Conservation (phyloP, 2,797 vertebrate species). For the Sebastes miniatus region DNA sequence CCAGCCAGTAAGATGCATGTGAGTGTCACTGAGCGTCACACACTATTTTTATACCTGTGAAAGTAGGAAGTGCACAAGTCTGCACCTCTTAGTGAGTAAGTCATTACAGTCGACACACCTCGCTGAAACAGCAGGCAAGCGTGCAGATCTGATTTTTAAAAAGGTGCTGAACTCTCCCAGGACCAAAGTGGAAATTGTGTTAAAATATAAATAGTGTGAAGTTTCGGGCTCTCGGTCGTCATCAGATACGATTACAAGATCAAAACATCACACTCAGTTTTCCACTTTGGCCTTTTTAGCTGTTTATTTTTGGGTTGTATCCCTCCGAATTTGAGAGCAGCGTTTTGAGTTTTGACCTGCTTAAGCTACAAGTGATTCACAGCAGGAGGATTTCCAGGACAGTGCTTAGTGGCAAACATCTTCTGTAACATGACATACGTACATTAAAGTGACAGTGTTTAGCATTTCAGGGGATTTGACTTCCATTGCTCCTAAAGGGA, state of each 20-base stretch:
- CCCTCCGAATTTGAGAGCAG: not conserved
- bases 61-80: slow-evolving; percentile 45
- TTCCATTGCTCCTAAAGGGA: too few relatives aligned
- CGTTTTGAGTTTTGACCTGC: not conserved
- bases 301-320: not conserved
- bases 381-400: not conserved
- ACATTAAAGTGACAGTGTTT: not conserved
- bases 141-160: not conserved
- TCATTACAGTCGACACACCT: slow-evolving; percentile 14
- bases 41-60: slow-evolving; percentile 75
- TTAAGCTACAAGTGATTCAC: slow-evolving; percentile 11
- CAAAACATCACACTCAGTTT: not conserved
- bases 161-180: slow-evolving; percentile 20
- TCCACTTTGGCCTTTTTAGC: not conserved
- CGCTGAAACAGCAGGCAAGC: not conserved
- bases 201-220: slow-evolving; percentile 6
- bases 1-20: not conserved
- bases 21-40: slow-evolving; percentile 49
- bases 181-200: slow-evolving; percentile 1
- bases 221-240: not conserved
- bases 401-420: not conserved
- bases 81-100: slow-evolving; percentile 33
- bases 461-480: too few relatives aligned
- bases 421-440: not conserved
- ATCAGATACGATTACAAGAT: not conserved